A percentile compares a stretch with the other conserved stretches of the same genome.
Evolutionary conservation across 2,888 invertebrate genomes (phyloP).

Genomic region (Catonia carolina): DNA sequence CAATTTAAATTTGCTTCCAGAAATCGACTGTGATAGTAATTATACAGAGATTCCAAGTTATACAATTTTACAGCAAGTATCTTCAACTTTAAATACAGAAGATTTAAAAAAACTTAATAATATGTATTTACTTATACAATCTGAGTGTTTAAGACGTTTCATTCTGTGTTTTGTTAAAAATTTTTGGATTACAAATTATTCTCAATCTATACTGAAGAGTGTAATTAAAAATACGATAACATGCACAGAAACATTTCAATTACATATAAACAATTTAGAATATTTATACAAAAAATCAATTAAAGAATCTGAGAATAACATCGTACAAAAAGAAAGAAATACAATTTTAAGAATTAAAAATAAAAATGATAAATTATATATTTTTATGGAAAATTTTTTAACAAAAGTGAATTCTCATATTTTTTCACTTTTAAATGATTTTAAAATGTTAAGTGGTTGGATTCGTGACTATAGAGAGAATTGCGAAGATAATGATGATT

Average conservation of each 20-base stretch:
- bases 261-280: background rate
- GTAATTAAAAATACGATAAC: background rate
- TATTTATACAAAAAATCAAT: background rate
- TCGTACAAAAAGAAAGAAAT: too few species aligned
- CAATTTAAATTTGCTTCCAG: too few species aligned
- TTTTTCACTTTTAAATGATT: too few species aligned
- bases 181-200: background rate
- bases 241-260: background rate
- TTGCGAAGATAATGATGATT: background rate
- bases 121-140: background rate
- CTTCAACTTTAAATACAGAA: background rate
- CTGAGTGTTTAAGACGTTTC: background rate
- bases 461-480: too few species aligned
- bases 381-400: too few species aligned
- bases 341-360: too few species aligned
- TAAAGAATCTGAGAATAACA: background rate
- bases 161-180: background rate
- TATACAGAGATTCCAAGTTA: background rate
- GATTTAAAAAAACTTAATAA: conserved; percentile 1
- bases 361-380: too few species aligned
- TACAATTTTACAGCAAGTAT: too few species aligned
- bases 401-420: too few species aligned
- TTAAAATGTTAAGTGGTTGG: too few species aligned
- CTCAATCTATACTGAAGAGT: background rate
- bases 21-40: background rate